Percentiles rank a stretch among this genome's conserved stretches.
Conservation (phyloP, 2,888 invertebrate genomes). For the Pyrgus malvae region DNA sequence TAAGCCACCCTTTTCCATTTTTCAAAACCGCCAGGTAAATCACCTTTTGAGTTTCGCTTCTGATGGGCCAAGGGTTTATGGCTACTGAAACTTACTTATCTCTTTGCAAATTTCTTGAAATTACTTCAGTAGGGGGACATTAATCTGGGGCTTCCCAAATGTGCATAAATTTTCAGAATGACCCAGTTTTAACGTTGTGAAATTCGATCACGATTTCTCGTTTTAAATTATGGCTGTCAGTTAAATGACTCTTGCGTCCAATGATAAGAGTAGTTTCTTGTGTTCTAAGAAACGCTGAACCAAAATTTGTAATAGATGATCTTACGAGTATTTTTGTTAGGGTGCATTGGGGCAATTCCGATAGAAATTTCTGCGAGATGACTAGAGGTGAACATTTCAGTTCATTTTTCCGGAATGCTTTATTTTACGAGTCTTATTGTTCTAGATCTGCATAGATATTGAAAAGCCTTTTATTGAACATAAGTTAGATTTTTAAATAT, state of each 20-base stretch:
- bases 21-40: constrained; percentile 6
- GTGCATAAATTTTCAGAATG: constrained; percentile 9
- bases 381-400: too few relatives aligned
- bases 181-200: constrained; percentile 4
- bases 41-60: constrained; percentile 1
- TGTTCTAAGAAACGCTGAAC: too few relatives aligned
- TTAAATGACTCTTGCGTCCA: background rate
- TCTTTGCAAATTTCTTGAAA: constrained; percentile 10
- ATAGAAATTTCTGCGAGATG: too few relatives aligned
- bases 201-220: constrained; percentile 4
- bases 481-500: too few relatives aligned
- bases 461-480: too few relatives aligned
- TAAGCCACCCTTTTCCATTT: background rate
- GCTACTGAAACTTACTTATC: constrained; percentile 16
- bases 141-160: constrained; percentile 8
- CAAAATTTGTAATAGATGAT: too few relatives aligned
- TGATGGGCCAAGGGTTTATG: constrained; percentile 1
- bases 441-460: too few relatives aligned
- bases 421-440: too few relatives aligned
- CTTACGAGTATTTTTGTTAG: too few relatives aligned
- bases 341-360: too few relatives aligned
- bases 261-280: background rate
- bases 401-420: too few relatives aligned
- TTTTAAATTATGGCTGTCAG: constrained; percentile 1
- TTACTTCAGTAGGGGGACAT: constrained; percentile 6